Evolutionary conservation across 2,797 vertebrate species (phyloP), one percentile per base, ranked within the genome.

Genomic region (Neosilurus mollespiculum): DNA sequence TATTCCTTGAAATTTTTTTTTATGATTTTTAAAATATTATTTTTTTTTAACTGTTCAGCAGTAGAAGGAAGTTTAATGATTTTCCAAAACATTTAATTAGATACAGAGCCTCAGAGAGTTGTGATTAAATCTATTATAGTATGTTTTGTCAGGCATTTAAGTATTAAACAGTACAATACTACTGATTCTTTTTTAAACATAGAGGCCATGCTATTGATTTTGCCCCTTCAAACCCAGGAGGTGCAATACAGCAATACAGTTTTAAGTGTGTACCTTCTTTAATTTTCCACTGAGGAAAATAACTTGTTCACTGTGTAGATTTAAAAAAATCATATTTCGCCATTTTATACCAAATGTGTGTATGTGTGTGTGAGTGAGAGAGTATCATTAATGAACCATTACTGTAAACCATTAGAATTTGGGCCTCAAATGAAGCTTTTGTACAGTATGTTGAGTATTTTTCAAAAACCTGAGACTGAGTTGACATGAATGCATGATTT

Each of bases 261-360:
- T 58, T 75, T 2, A n/a, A 12, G 12, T 12, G 18, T 16, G 70
- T 49, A 12, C 20, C 53, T n/a, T 54, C 58, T 58, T 75, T 34
- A 58, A 34, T 24, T 62, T n/a, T 62, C 20, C 7, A 37, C 24
- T 34, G 9, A n/a, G 30, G 30, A 61, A 77, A 34, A 75, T 61
- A 43, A 11, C 53, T 7, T 62, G 73, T 37, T 34, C 56, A 0
- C 30, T 77, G 22, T 61, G 0, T 34, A 43, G 30, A 18, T 76
- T n/a, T 84, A 59, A 64, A 61, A 69, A 69, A 64, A 77, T 76
- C 78, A 37, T 26, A 61, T 82, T 77, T 69, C 9, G 30, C 10
- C 16, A 34, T 53, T 54, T 85, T 64, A 65, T 87, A 81, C 65
- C 71, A 82, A 85, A 86, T 78, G 81, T 81, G 66, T 53, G 26